Percentiles rank a stretch among this genome's conserved stretches.
phyloP scores from a whole-genome alignment of 2,797 vertebrate genomes.

The Peromyscus eremicus region DNA sequence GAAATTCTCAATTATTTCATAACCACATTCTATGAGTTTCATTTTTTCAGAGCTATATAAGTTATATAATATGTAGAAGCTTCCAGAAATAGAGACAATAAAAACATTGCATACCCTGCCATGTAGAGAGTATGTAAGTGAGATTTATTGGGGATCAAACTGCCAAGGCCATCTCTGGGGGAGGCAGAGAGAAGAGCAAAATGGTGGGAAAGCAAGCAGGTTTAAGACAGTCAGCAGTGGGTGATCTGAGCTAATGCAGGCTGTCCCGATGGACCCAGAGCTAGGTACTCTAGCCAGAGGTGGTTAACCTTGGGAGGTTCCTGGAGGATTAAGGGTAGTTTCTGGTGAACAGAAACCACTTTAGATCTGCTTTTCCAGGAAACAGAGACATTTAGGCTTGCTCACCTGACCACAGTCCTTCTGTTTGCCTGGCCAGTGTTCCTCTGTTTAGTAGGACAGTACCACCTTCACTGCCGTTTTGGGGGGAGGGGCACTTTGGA shows the following conservation, averaged over 20 bases:
- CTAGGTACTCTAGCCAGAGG: not conserved
- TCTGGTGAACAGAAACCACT: not conserved
- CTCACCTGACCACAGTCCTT: not conserved
- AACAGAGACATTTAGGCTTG: not conserved
- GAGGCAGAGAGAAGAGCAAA: not conserved
- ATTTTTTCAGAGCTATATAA: constrained; percentile 33
- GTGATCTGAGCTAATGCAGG: not conserved
- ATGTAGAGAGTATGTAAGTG: not conserved
- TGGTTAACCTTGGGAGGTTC: not conserved
- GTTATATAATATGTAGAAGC: constrained; percentile 1
- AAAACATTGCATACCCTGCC: not conserved
- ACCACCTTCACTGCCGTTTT: not conserved
- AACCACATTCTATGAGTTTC: constrained; percentile 41
- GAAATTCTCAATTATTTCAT: constrained; percentile 28
- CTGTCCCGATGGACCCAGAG: not conserved
- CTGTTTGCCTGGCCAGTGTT: not conserved
- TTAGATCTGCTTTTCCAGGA: not conserved
- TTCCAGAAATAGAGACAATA: constrained; percentile 55
- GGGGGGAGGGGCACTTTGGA: not conserved
- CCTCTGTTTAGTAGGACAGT: not conserved
- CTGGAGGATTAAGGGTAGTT: too few species aligned
- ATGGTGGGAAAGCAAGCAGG: not conserved
- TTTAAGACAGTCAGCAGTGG: not conserved
- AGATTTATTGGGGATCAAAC: not conserved
- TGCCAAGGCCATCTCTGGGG: not conserved